Evolutionary conservation across 2,888 invertebrate species (phyloP).

Genomic region (Netelia inedita): DNA sequence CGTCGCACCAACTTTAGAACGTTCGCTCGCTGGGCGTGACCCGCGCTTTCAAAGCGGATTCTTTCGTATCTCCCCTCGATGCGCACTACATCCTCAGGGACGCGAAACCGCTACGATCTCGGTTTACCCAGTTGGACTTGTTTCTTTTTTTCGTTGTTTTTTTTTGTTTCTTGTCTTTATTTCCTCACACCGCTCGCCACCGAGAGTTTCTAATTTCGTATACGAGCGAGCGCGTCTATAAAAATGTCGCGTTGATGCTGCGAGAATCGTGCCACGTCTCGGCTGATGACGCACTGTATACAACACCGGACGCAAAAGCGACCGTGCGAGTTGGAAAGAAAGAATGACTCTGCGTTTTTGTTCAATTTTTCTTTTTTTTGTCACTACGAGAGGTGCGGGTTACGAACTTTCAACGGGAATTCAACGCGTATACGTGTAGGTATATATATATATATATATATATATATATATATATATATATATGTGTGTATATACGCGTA

Average conservation of each 20-base stretch:
- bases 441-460: constrained; percentile 5
- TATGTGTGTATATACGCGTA: background rate
- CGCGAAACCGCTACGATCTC: constrained; percentile 47
- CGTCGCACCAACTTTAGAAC: constrained; percentile 65
- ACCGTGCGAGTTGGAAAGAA: constrained; percentile 34
- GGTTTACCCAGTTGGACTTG: constrained; percentile 54
- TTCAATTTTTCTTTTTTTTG: constrained; percentile 35
- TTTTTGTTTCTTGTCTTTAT: constrained; percentile 32
- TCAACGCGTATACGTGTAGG: constrained; percentile 19
- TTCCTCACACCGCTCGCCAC: constrained; percentile 33
- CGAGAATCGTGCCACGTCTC: constrained; percentile 72
- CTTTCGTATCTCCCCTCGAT: constrained; percentile 66
- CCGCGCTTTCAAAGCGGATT: constrained; percentile 66
- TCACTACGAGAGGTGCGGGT: constrained; percentile 34
- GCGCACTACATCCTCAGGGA: constrained; percentile 36
- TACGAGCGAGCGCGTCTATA: constrained; percentile 75
- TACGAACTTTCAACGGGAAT: constrained; percentile 59
- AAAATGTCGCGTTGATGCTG: constrained; percentile 77
- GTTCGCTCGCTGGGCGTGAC: constrained; percentile 59
- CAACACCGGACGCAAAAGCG: constrained; percentile 16
- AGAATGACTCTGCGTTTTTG: constrained; percentile 16
- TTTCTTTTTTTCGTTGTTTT: constrained; percentile 43
- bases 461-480: constrained; percentile 15
- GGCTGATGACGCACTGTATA: constrained; percentile 56
- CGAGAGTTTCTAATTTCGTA: constrained; percentile 79